Percentiles rank a stretch among this genome's conserved stretches.
These are phyloP conservation scores for Aethina tumida DNA, from an alignment of 1,140 invertebrate species.

Conservation along the genomic window DNA sequence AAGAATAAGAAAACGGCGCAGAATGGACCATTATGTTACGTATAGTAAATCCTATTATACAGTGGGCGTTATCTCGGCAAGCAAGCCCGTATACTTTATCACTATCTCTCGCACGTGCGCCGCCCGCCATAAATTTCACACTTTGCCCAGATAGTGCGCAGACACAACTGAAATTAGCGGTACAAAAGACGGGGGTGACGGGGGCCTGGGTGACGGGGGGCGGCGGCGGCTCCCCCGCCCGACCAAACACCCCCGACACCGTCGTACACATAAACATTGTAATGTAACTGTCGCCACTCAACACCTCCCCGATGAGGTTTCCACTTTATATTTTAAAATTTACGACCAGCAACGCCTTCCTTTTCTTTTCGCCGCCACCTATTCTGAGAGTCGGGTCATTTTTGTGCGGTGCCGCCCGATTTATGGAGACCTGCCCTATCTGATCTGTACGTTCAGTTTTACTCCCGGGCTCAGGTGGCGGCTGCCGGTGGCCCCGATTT, in stretches of 20 bases:
- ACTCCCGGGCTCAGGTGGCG: too few species aligned
- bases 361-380: conserved; percentile 18
- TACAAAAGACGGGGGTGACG: conserved; percentile 13
- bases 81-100: conserved; percentile 33
- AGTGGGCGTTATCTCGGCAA: conserved; percentile 34
- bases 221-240: conserved; percentile 7
- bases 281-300: conserved; percentile 17
- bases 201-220: conserved; percentile 8
- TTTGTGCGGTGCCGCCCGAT: too few species aligned
- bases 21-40: conserved; percentile 40
- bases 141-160: conserved; percentile 18
- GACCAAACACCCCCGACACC: conserved; percentile 7
- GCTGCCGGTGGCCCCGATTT: too few species aligned
- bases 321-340: conserved; percentile 28
- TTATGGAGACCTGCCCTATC: too few species aligned
- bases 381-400: conserved; percentile 19
- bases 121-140: conserved; percentile 29
- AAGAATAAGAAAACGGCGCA: conserved; percentile 40
- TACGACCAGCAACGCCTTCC: conserved; percentile 20
- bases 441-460: too few species aligned
- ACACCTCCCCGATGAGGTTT: conserved; percentile 13
- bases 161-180: conserved; percentile 26
- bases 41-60: conserved; percentile 40
- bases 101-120: conserved; percentile 33
- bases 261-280: conserved; percentile 23